Percentiles rank a stretch among this genome's conserved stretches.
Conservation (phyloP, 2,888 invertebrate genomes). For the Diachrysia chrysitis region DNA sequence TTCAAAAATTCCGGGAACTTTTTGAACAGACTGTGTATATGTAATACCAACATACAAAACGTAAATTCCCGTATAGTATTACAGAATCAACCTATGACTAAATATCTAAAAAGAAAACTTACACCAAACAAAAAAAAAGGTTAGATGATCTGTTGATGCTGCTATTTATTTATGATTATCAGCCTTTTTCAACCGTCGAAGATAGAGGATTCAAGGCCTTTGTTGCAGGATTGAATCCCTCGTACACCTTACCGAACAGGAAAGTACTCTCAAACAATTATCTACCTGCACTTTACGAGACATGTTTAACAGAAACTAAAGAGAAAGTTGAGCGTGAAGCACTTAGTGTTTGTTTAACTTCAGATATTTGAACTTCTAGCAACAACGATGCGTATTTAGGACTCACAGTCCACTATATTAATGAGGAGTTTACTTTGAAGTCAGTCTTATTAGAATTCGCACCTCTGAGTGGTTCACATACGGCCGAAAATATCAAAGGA, state of each 20-base stretch:
- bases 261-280: constrained; percentile 25
- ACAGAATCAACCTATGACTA: constrained; percentile 21
- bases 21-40: too few species aligned
- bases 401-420: too few species aligned
- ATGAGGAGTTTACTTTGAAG: too few species aligned
- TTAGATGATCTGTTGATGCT: constrained; percentile 22
- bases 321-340: constrained; percentile 22
- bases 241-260: neutral
- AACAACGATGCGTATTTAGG: too few species aligned
- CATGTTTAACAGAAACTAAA: constrained; percentile 22
- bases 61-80: constrained; percentile 17
- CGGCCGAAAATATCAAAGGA: too few species aligned
- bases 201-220: constrained; percentile 49
- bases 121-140: constrained; percentile 20
- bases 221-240: constrained; percentile 14
- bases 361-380: too few species aligned
- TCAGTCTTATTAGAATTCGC: too few species aligned
- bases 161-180: constrained; percentile 27
- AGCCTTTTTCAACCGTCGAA: constrained; percentile 25
- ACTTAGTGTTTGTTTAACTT: neutral
- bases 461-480: too few species aligned
- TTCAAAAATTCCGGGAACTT: too few species aligned
- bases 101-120: constrained; percentile 20
- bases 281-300: constrained; percentile 24
- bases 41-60: constrained; percentile 18